Conservation (phyloP, 1,140 invertebrate species). For the Mactra quadrangularis region DNA sequence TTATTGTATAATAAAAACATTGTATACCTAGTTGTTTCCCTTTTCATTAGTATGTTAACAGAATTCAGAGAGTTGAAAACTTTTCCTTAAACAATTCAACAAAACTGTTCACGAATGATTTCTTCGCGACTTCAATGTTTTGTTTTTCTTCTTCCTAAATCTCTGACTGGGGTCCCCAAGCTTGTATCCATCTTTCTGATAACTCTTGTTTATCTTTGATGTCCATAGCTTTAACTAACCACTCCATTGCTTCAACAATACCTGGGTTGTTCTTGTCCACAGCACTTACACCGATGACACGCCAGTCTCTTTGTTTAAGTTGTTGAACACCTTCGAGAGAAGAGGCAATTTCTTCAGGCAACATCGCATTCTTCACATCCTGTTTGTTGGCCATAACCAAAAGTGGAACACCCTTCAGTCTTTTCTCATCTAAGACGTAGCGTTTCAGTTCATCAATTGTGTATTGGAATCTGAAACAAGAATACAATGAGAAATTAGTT, state of each 20-base stretch:
- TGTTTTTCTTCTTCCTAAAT: not conserved
- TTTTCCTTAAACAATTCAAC: slow-evolving; percentile 15
- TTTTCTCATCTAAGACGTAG: not conserved
- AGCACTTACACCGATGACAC: slow-evolving; percentile 31
- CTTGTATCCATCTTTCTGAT: not conserved
- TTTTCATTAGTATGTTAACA: too few relatives aligned
- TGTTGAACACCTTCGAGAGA: not conserved
- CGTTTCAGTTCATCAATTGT: slow-evolving; percentile 1
- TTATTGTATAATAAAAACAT: too few relatives aligned
- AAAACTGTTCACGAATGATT: not conserved
- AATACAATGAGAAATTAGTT: too few relatives aligned
- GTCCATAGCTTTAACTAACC: not conserved
- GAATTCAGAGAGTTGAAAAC: too few relatives aligned
- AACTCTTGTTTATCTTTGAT: not conserved
- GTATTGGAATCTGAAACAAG: not conserved
- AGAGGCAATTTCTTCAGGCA: not conserved
- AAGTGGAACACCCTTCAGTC: not conserved
- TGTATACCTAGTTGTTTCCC: too few relatives aligned
- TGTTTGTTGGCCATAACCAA: slow-evolving; percentile 50
- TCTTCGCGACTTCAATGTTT: not conserved
- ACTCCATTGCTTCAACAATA: slow-evolving; percentile 12
- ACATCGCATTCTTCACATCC: slow-evolving; percentile 12
- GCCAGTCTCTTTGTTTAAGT: not conserved
- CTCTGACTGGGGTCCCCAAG: not conserved
- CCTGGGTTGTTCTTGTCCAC: not conserved